Evolutionary conservation across 2,113 vertebrate species (phyloP).

Genomic region (Proteles cristata): DNA sequence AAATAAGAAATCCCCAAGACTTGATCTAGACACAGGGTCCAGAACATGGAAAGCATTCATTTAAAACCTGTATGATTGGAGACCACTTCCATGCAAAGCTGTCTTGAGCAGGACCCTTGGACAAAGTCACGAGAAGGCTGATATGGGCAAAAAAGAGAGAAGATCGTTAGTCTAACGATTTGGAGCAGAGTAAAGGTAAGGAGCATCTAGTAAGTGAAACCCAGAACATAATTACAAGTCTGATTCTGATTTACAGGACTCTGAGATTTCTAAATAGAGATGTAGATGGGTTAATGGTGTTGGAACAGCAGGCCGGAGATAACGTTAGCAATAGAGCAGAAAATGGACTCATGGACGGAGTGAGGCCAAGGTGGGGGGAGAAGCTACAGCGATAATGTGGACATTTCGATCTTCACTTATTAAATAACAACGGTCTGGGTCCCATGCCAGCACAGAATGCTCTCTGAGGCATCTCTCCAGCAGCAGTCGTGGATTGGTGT

Average conservation of each 20-base stretch:
- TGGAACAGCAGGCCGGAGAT: background rate
- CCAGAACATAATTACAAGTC: background rate
- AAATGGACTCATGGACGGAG: background rate
- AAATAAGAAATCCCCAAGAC: background rate
- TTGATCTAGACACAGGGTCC: background rate
- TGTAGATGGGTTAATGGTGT: background rate
- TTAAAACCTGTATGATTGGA: background rate
- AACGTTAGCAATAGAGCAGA: background rate
- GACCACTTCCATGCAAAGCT: background rate
- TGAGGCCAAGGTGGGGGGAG: background rate
- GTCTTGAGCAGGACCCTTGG: background rate
- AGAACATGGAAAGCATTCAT: background rate
- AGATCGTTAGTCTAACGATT: background rate
- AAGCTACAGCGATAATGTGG: background rate
- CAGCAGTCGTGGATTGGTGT: background rate
- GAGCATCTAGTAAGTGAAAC: background rate
- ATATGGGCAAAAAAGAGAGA: background rate
- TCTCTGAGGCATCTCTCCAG: background rate
- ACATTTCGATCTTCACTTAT: background rate
- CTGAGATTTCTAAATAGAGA: background rate
- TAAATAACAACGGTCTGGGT: slow-evolving; percentile 11
- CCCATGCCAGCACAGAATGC: background rate
- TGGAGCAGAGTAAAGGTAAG: background rate
- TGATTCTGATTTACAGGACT: background rate
- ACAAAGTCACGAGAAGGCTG: background rate